These are phyloP conservation scores for Corythornis cristatus DNA, from an alignment of 2,113 vertebrate genomes.

Conservation along the genomic window DNA sequence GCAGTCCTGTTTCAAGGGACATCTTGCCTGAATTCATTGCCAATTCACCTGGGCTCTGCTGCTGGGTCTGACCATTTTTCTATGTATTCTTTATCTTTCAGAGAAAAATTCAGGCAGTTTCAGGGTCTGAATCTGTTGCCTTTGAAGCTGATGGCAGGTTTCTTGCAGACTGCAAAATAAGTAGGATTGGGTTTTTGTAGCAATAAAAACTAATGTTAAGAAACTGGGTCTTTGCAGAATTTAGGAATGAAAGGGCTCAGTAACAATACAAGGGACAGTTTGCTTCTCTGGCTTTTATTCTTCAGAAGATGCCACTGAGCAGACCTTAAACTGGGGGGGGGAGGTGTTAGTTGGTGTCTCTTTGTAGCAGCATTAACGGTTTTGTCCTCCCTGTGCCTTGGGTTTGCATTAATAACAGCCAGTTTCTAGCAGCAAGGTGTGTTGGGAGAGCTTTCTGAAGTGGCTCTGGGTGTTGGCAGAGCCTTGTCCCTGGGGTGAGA, in stretches of 20 bases:
- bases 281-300: background rate
- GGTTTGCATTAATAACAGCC: background rate
- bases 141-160: constrained; percentile 19
- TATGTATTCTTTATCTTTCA: background rate
- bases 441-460: constrained; percentile 22
- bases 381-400: background rate
- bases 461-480: constrained; percentile 26
- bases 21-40: background rate
- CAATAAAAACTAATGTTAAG: background rate
- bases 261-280: background rate
- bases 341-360: background rate
- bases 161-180: constrained; percentile 3
- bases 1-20: background rate
- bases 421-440: background rate
- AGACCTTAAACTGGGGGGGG: background rate
- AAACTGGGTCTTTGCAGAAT: background rate
- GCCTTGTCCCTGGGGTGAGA: constrained; percentile 27
- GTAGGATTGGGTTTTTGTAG: constrained; percentile 12
- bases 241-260: background rate
- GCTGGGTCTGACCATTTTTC: background rate
- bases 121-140: background rate
- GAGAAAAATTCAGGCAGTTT: background rate
- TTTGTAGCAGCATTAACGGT: background rate
- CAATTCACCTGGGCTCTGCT: background rate
- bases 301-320: background rate